These are phyloP conservation scores for Neotoma lepida DNA, from an alignment of 2,113 vertebrate genomes.

Conservation along the genomic window DNA sequence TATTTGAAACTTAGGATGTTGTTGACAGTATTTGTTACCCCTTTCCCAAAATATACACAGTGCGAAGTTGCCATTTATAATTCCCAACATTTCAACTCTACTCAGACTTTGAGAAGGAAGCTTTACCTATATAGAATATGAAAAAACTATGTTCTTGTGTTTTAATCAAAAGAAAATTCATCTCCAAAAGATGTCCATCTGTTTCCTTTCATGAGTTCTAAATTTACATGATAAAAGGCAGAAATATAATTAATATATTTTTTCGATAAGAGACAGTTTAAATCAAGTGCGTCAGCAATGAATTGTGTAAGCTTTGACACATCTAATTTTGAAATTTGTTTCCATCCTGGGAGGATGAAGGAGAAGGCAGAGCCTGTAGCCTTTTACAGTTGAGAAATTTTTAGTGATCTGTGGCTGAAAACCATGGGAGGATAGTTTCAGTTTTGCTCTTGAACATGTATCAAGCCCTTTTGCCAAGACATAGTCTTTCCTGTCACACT, in stretches of 20 bases:
- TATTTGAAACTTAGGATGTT: conserved; percentile 35
- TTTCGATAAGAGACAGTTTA: conserved; percentile 62
- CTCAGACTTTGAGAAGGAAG: conserved; percentile 47
- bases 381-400: conserved; percentile 50
- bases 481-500: conserved; percentile 79
- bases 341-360: not conserved
- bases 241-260: conserved; percentile 72
- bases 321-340: conserved; percentile 73
- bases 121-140: conserved; percentile 47
- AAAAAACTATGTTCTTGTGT: conserved; percentile 55
- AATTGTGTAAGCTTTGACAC: conserved; percentile 67
- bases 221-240: conserved; percentile 75
- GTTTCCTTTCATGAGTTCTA: conserved; percentile 69
- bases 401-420: conserved; percentile 62
- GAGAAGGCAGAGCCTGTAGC: conserved; percentile 5
- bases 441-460: conserved; percentile 76
- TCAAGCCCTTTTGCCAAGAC: conserved; percentile 75
- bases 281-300: conserved; percentile 63
- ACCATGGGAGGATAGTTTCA: conserved; percentile 65
- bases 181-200: conserved; percentile 71
- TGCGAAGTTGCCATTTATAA: not conserved
- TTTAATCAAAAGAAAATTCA: conserved; percentile 66
- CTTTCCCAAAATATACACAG: not conserved
- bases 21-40: conserved; percentile 1
- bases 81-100: not conserved